phyloP scores from a whole-genome alignment of 1,140 invertebrate genomes.

The Heliconius hewitsoni region DNA sequence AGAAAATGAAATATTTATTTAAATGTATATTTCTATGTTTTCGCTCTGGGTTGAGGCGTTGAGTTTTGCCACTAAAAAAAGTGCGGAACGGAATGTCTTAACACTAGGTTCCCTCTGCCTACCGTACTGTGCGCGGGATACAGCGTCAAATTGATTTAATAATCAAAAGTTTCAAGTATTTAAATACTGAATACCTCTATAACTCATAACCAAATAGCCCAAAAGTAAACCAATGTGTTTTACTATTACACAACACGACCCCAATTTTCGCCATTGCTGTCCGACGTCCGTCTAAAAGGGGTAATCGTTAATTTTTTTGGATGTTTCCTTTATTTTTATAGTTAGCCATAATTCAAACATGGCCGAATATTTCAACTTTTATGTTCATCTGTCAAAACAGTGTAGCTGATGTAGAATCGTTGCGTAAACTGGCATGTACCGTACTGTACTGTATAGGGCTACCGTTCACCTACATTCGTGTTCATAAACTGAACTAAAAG shows the following conservation, averaged over 20 bases:
- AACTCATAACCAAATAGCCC: neutral
- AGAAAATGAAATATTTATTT: no score
- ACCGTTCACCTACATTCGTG: slow-evolving; percentile 58
- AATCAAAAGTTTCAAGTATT: neutral
- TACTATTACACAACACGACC: slow-evolving; percentile 3
- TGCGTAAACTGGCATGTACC: slow-evolving; percentile 51
- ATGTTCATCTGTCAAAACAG: slow-evolving; percentile 70
- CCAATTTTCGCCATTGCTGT: slow-evolving; percentile 31
- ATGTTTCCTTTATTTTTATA: slow-evolving; percentile 46
- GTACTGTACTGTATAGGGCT: slow-evolving; percentile 38
- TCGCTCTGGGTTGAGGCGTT: no score
- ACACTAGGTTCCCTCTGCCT: no score
- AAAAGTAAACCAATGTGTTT: slow-evolving; percentile 15
- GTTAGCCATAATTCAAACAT: slow-evolving; percentile 56
- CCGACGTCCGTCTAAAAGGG: slow-evolving; percentile 32
- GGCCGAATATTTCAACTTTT: slow-evolving; percentile 55
- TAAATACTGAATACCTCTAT: neutral
- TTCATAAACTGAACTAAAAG: slow-evolving; percentile 60
- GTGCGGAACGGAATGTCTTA: no score
- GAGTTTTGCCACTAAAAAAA: no score
- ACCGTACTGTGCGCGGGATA: no score
- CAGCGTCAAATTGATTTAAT: no score
- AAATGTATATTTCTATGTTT: no score
- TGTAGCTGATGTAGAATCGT: slow-evolving; percentile 44
- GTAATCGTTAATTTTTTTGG: slow-evolving; percentile 43